These are phyloP conservation scores for Balearica regulorum DNA, from an alignment of 2,797 vertebrate species.

Conservation along the genomic window DNA sequence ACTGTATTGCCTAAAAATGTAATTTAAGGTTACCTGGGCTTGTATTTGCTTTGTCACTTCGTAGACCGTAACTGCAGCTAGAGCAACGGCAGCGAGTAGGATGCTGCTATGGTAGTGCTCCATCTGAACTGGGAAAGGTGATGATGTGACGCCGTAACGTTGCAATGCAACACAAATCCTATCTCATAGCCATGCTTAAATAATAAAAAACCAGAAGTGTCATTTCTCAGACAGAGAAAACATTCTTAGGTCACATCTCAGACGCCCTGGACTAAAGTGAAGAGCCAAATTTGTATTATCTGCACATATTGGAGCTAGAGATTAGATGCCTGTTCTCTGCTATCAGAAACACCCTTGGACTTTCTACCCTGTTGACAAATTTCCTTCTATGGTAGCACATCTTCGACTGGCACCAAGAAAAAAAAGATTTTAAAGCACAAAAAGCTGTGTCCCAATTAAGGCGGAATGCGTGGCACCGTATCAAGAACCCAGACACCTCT, in stretches of 20 bases:
- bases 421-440: background rate
- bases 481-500: background rate
- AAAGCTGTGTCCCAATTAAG: background rate
- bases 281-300: rapidly evolving
- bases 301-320: rapidly evolving
- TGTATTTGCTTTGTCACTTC: background rate
- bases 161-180: background rate
- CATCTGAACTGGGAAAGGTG: background rate
- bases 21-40: background rate
- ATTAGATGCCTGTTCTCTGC: background rate
- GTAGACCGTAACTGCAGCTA: background rate
- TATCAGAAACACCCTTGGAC: background rate
- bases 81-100: rapidly evolving
- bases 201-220: background rate
- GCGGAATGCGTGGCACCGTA: background rate
- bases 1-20: too few relatives aligned
- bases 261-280: rapidly evolving
- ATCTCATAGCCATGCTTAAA: background rate
- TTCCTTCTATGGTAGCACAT: background rate
- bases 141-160: rapidly evolving
- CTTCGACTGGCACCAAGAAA: background rate
- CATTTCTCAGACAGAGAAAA: background rate
- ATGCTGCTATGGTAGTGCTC: rapidly evolving
- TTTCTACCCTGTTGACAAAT: background rate
- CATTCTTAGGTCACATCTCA: rapidly evolving